Evolutionary conservation across 2,888 invertebrate species (phyloP), one percentile per base, ranked within the genome.

Genomic region (Eilema sororculum): DNA sequence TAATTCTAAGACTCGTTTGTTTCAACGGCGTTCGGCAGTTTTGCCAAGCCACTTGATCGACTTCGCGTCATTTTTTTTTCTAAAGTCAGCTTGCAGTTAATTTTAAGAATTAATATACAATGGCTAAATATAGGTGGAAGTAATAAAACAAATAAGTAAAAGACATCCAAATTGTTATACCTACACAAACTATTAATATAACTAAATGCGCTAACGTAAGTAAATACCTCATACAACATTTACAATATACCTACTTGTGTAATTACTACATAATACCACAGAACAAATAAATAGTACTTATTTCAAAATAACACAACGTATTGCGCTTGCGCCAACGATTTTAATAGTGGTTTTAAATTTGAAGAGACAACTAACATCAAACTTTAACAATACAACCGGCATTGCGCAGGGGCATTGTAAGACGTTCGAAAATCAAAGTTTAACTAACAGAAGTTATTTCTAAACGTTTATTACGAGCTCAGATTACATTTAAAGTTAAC

Each of bases 391-490:
- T 46, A 5, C 20, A 46, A 46, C 46, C 6, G 20, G 46, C 52
- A 52, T n/a, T 52, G 52, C 52, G n/a, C n/a, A 52, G 6, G 9
- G 52, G 1, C 52, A 52, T 52, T 52, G n/a, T n/a, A 52, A 46
- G 6, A 46, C 62, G 9, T 6, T 37, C 24, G 24, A 20, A 62
- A 64, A 64, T 52, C 10, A 20, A n/a, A 41, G 9, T 46, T 20
- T 46, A 46, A 22, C 10, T 52, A 52, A 20, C 20, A 12, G 12
- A 30, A 30, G 52, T 22, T 9, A 52, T 64, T 64, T 22, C 13
- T 65, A 37, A 65, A 57, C 22, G n/a, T 56, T 33, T 16, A 37
- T 65, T 65, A 65, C 33, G 57, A 37, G 13, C 24, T 57, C 33
- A 65, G 24, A 57, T 57, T 65, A 65, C 57, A 37, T 24, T 52